These are phyloP conservation scores for Chaenogobius annularis DNA, from an alignment of 2,113 vertebrate species.

Conservation along the genomic window DNA sequence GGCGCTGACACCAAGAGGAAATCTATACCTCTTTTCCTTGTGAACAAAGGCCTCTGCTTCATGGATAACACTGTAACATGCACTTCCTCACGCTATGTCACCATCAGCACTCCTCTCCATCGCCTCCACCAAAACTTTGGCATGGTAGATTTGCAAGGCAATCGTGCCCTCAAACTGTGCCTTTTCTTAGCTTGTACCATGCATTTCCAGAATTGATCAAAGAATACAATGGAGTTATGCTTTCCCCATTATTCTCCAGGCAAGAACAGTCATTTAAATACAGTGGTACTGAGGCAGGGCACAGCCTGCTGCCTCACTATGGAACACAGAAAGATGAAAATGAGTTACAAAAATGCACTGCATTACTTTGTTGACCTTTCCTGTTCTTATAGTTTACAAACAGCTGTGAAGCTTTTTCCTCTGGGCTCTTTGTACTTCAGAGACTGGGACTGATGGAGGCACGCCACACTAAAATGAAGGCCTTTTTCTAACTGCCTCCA, in stretches of 20 bases:
- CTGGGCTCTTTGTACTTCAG: conserved; percentile 79
- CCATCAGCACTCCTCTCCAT: conserved; percentile 30
- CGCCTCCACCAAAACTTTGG: conserved; percentile 68
- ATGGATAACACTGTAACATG: conserved; percentile 74
- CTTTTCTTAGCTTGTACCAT: conserved; percentile 73
- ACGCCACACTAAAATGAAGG: conserved; percentile 73
- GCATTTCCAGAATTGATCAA: conserved; percentile 81
- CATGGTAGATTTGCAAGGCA: conserved; percentile 80
- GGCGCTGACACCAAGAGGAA: conserved; percentile 76
- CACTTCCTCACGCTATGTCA: conserved; percentile 36
- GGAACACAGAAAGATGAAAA: conserved; percentile 75
- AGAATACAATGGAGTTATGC: conserved; percentile 80
- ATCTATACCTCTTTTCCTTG: conserved; percentile 74
- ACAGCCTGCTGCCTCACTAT: conserved; percentile 68
- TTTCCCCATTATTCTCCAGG: conserved; percentile 79
- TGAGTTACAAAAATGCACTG: conserved; percentile 67
- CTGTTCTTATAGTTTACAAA: conserved; percentile 77
- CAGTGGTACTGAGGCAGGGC: conserved; percentile 70
- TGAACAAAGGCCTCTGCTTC: conserved; percentile 77
- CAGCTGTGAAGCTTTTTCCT: conserved; percentile 79
- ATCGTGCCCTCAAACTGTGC: conserved; percentile 77
- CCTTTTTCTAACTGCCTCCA: conserved; percentile 68
- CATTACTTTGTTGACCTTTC: conserved; percentile 81
- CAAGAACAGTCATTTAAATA: conserved; percentile 81
- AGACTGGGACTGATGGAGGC: conserved; percentile 71